Conservation (phyloP, 1,140 invertebrate genomes). For the Drosophila chauvacae region DNA sequence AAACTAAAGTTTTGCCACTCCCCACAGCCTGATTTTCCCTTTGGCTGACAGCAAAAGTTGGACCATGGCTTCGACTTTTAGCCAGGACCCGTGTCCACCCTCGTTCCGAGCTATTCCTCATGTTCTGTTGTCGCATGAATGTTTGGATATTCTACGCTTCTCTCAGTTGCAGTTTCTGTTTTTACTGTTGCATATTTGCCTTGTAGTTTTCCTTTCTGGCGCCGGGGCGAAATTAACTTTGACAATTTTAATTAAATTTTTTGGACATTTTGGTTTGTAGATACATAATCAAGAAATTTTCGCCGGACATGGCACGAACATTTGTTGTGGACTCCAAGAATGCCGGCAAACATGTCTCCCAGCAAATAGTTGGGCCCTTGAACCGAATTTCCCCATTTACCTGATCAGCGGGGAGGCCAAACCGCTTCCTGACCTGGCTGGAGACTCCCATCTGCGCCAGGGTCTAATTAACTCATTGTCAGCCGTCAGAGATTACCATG, state of each 20-base stretch:
- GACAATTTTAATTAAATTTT: constrained; percentile 79
- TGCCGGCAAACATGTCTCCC: constrained; percentile 1
- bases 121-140: constrained; percentile 47
- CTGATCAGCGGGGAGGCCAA: neutral
- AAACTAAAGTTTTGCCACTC: constrained; percentile 73
- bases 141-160: constrained; percentile 66
- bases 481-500: constrained; percentile 34
- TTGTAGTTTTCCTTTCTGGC: constrained; percentile 31
- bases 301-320: constrained; percentile 16
- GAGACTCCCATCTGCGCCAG: neutral
- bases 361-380: constrained; percentile 1
- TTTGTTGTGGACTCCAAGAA: constrained; percentile 12
- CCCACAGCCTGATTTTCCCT: constrained; percentile 27
- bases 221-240: constrained; percentile 68
- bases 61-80: constrained; percentile 45
- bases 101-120: constrained; percentile 2
- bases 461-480: constrained; percentile 30
- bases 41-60: constrained; percentile 43
- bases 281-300: constrained; percentile 59
- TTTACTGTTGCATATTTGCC: constrained; percentile 38
- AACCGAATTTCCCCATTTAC: constrained; percentile 14
- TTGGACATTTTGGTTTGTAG: constrained; percentile 59
- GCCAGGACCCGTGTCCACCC: constrained; percentile 5
- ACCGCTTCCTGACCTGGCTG: neutral
- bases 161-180: constrained; percentile 34